These are phyloP conservation scores for Apamea monoglypha DNA, from an alignment of 2,888 invertebrate species.

Conservation along the genomic window DNA sequence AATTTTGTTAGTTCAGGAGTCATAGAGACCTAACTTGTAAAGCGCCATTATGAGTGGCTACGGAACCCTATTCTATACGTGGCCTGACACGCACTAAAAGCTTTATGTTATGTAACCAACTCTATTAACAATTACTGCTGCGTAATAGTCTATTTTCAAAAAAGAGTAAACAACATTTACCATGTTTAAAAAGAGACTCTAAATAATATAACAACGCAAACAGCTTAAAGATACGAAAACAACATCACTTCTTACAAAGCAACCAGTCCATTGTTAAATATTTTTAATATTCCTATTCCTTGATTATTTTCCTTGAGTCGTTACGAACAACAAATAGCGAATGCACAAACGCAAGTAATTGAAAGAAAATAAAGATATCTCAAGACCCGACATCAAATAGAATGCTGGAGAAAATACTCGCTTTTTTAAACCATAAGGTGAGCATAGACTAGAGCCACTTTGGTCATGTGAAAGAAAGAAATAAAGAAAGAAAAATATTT, in stretches of 20 bases:
- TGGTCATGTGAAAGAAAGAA: too few species aligned
- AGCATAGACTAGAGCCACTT: too few species aligned
- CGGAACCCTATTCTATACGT: too few species aligned
- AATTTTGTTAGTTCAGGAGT: too few species aligned
- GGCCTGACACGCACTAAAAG: too few species aligned
- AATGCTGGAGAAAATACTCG: slow-evolving; percentile 2
- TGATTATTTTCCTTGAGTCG: slow-evolving; percentile 27
- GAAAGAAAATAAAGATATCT: slow-evolving; percentile 47
- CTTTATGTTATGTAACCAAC: neutral
- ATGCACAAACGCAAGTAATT: slow-evolving; percentile 33
- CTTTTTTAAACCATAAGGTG: slow-evolving; percentile 3
- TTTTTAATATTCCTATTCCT: slow-evolving; percentile 28
- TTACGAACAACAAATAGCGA: slow-evolving; percentile 32
- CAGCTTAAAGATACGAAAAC: slow-evolving; percentile 9
- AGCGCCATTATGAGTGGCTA: too few species aligned
- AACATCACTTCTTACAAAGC: slow-evolving; percentile 1
- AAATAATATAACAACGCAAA: slow-evolving; percentile 4
- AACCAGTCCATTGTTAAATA: slow-evolving; percentile 6
- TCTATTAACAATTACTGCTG: neutral
- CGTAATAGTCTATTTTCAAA: neutral
- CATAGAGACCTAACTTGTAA: too few species aligned
- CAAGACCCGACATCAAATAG: slow-evolving; percentile 5
- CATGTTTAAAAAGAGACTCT: neutral
- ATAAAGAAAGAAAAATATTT: too few species aligned
- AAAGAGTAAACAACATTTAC: neutral